Conservation (phyloP, 2,797 vertebrate species). For the Cynopterus sphinx region DNA sequence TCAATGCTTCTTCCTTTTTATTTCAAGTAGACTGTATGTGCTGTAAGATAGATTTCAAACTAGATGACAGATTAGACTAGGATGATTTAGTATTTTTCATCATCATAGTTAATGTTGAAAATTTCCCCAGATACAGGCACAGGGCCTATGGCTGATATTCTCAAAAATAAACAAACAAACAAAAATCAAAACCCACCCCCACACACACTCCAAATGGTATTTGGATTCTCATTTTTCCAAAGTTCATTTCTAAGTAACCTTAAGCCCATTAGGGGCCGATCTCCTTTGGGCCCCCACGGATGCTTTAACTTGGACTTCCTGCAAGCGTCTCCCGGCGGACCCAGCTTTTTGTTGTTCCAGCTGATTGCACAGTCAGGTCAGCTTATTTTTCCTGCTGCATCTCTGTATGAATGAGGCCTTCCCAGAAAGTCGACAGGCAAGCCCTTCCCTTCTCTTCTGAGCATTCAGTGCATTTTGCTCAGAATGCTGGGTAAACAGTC, state of each 20-base stretch:
- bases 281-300: not conserved
- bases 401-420: not conserved
- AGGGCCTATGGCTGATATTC: not conserved
- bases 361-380: not conserved
- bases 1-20: not conserved
- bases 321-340: not conserved
- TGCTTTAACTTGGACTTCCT: not conserved
- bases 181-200: not conserved
- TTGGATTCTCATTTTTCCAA: not conserved
- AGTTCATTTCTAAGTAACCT: not conserved
- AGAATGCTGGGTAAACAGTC: not conserved
- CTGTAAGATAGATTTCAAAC: not conserved
- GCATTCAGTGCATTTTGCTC: not conserved
- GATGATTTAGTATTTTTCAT: not conserved
- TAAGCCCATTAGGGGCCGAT: not conserved
- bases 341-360: not conserved
- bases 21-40: not conserved
- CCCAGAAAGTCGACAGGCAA: not conserved
- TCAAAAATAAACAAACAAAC: not conserved
- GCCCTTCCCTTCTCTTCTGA: not conserved
- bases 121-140: not conserved
- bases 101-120: not conserved
- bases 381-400: not conserved
- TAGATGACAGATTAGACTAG: not conserved
- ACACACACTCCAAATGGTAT: not conserved